A percentile compares a stretch with the other conserved stretches of the same genome.
Conservation (phyloP, 1,140 invertebrate species). For the Triops cancriformis region DNA sequence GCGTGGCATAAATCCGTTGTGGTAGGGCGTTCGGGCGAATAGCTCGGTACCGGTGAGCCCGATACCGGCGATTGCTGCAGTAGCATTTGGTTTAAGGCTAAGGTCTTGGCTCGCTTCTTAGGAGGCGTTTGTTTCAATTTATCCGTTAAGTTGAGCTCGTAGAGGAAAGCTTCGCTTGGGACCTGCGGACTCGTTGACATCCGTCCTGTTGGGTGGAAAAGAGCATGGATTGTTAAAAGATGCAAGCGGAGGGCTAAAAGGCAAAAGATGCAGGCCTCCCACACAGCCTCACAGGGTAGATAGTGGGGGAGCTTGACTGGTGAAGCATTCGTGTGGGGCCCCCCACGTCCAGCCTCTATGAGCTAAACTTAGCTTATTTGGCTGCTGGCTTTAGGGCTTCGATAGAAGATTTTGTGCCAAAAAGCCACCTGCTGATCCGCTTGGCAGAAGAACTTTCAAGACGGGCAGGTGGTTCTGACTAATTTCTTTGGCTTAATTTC, state of each 20-base stretch:
- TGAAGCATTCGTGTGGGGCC: neutral
- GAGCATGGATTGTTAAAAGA: neutral
- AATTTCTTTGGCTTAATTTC: too few relatives aligned
- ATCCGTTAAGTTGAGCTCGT: neutral
- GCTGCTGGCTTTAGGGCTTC: neutral
- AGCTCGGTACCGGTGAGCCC: neutral
- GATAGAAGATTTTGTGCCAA: neutral
- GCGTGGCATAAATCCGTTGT: neutral
- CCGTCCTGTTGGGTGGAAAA: neutral
- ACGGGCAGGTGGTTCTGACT: neutral
- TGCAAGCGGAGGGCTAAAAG: neutral
- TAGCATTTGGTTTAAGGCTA: neutral
- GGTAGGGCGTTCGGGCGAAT: slow-evolving; percentile 21
- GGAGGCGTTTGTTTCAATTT: neutral
- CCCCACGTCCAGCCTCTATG: neutral
- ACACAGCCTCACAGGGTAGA: neutral
- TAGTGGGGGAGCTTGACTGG: neutral
- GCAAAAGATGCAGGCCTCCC: neutral
- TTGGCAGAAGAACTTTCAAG: neutral
- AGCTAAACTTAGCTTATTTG: slow-evolving; percentile 14
- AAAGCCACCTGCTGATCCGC: neutral
- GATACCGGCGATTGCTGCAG: slow-evolving; percentile 20
- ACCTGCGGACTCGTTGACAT: neutral
- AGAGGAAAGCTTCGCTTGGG: neutral
- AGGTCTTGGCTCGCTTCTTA: neutral